Evolutionary conservation across 2,888 invertebrate genomes (phyloP).

Genomic region (Linhomoeus sp.): DNA sequence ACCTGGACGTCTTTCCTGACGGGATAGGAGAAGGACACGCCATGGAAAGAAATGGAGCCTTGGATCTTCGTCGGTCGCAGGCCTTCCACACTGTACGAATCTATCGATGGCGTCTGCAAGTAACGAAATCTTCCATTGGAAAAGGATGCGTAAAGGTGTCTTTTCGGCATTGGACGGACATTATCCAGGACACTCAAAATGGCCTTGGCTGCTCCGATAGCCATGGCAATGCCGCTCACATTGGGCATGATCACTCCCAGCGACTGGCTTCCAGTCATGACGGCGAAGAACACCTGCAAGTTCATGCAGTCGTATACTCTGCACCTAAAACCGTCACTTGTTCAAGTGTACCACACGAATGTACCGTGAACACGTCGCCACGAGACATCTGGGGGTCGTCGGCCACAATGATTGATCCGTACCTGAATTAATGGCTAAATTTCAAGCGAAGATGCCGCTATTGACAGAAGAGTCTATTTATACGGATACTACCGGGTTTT

Average conservation of each 20-base stretch:
- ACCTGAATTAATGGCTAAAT: conserved; percentile 3
- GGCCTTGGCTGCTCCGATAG: conserved; percentile 49
- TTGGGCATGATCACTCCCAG: conserved; percentile 57
- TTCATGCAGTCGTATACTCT: neutral
- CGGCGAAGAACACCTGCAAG: conserved; percentile 19
- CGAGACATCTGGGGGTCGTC: neutral
- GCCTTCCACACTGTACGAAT: neutral
- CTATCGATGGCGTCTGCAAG: neutral
- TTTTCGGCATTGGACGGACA: conserved; percentile 13
- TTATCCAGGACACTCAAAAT: conserved; percentile 34
- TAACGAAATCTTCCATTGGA: too few species aligned
- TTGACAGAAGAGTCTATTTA: too few species aligned
- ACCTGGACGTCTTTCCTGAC: conserved; percentile 50
- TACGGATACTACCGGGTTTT: too few species aligned
- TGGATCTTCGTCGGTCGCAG: conserved; percentile 14
- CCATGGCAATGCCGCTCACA: conserved; percentile 53
- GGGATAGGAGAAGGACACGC: conserved; percentile 52
- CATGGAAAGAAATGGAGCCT: conserved; percentile 46
- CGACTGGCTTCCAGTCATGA: conserved; percentile 28
- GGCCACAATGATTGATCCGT: conserved; percentile 2
- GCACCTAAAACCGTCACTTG: too few species aligned
- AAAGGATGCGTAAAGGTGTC: neutral
- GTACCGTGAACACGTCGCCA: conserved; percentile 8
- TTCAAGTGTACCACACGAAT: too few species aligned
- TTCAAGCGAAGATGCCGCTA: too few species aligned